Conservation (phyloP, 2,113 vertebrate genomes). For the Mesoclemmys tuberculata region DNA sequence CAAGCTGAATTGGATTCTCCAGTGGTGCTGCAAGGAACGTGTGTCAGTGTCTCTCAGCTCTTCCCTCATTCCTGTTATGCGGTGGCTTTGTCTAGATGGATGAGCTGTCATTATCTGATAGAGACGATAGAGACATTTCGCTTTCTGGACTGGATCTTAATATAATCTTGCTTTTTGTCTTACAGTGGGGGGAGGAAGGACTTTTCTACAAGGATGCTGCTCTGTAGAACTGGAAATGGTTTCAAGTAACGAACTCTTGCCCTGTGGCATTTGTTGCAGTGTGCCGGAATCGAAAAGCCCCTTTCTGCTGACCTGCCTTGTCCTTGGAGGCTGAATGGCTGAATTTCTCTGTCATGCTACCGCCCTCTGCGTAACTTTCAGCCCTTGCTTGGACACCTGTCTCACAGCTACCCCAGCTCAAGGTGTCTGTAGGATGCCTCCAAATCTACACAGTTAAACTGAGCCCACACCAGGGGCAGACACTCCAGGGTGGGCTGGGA, state of each 20-base stretch:
- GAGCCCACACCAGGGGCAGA: not conserved
- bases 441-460: not conserved
- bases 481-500: not conserved
- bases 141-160: not conserved
- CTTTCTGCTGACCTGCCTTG: not conserved
- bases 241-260: conserved; percentile 5
- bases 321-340: not conserved
- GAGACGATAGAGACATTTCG: not conserved
- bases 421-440: not conserved
- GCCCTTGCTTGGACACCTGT: not conserved
- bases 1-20: not conserved
- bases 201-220: not conserved
- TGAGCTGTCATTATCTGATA: not conserved
- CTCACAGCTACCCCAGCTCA: not conserved
- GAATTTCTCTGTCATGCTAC: too few species aligned
- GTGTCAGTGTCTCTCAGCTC: not conserved
- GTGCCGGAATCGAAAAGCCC: not conserved
- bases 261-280: not conserved
- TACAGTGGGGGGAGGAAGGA: not conserved
- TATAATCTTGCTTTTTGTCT: not conserved
- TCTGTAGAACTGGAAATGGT: not conserved
- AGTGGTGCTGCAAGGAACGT: not conserved
- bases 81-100: not conserved
- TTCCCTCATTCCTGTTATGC: not conserved
- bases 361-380: not conserved